Evolutionary conservation across 2,888 invertebrate genomes (phyloP).

Genomic region (Caenorhabditis virilis): DNA sequence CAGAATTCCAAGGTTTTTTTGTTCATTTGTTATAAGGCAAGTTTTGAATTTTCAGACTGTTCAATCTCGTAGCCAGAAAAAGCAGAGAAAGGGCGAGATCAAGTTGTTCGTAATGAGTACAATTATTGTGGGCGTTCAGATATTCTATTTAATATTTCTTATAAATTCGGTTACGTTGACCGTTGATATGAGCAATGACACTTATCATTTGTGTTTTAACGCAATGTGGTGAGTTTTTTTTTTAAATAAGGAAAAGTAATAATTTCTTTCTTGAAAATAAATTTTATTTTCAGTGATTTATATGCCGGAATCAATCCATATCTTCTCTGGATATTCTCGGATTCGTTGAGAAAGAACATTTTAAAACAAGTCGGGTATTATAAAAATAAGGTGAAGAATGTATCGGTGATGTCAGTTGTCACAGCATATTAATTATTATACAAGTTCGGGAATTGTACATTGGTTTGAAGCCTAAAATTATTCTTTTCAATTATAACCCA

Average conservation of each 20-base stretch:
- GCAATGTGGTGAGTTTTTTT: background rate
- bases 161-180: background rate
- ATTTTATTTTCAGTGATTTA: background rate
- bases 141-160: background rate
- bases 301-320: constrained; percentile 2
- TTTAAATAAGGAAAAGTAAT: background rate
- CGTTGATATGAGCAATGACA: background rate
- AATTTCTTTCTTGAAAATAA: constrained; percentile 1
- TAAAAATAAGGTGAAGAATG: too few relatives aligned
- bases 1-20: too few relatives aligned
- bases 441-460: too few relatives aligned
- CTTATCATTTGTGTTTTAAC: background rate
- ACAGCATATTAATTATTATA: too few relatives aligned
- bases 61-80: too few relatives aligned
- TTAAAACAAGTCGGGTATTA: background rate
- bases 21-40: too few relatives aligned
- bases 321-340: constrained; percentile 1
- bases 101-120: background rate
- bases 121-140: background rate
- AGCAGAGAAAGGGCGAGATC: too few relatives aligned
- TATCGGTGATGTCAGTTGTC: too few relatives aligned
- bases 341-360: background rate
- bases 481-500: too few relatives aligned
- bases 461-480: too few relatives aligned
- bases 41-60: too few relatives aligned